Evolutionary conservation across 2,797 vertebrate species (phyloP).

Genomic region (Neosalanx taihuensis): DNA sequence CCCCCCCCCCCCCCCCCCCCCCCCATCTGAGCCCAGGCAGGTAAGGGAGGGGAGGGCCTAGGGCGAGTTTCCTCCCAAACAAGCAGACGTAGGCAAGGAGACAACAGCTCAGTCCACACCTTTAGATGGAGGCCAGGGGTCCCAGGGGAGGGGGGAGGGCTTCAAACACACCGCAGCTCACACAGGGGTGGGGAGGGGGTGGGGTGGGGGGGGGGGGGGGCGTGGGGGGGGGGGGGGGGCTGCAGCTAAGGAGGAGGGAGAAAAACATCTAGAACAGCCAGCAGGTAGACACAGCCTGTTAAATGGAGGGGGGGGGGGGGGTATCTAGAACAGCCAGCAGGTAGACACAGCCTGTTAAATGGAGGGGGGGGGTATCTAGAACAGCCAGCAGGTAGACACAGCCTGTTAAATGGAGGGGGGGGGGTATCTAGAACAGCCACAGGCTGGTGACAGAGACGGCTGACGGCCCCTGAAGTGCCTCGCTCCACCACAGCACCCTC

Average conservation of each 20-base stretch:
- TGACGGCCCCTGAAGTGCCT: not conserved
- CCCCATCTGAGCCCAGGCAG: not conserved
- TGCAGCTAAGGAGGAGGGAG: not conserved
- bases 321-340: not conserved
- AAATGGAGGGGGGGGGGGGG: slow-evolving; percentile 16
- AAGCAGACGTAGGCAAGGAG: not conserved
- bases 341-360: not conserved
- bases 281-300: not conserved
- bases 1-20: not conserved
- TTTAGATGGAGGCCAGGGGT: slow-evolving; percentile 35
- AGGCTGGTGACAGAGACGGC: not conserved
- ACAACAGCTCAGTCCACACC: slow-evolving; percentile 28
- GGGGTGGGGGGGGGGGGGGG: not conserved
- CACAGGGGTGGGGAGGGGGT: slow-evolving; percentile 3
- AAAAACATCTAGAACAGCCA: not conserved
- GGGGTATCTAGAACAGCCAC: too few species aligned
- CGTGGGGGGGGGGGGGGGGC: slow-evolving; percentile 5
- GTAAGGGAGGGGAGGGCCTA: not conserved
- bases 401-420: too few species aligned
- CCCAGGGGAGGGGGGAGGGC: slow-evolving; percentile 38
- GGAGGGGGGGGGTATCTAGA: not conserved
- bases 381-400: not conserved
- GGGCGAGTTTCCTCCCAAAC: not conserved
- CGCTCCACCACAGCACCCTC: not conserved
- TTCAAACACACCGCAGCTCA: slow-evolving; percentile 13